Base-by-base conservation (phyloP, 2,888 invertebrate genomes). In the Netelia melanura region DNA sequence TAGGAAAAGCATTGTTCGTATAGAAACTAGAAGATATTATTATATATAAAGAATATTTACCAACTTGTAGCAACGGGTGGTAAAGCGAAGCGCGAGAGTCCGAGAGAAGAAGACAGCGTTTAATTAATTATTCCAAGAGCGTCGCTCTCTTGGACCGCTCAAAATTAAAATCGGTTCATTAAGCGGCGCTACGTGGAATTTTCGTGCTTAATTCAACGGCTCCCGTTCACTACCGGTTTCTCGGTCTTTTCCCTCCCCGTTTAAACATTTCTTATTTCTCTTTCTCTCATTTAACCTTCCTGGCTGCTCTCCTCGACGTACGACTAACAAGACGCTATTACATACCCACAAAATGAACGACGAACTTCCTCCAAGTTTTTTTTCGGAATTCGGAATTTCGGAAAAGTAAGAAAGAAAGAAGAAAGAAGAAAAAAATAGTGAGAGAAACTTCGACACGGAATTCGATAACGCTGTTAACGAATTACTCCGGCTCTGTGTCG, bases 111-210 rank as follows among this genome's bases (percentile, higher is more conserved):
- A 56, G 61, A 30, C 44, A 52, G 67, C 74, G 79, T 87, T 87
- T 86, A 85, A 91, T 91, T 90, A 90, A 90, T 89, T 90, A 90
- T 91, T 91, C 90, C 83, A 65, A 77, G 79, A 86, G 87, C 88
- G 88, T 89, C 86, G 86, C 70, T 75, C 74, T 81, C 67, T 78
- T 84, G 75, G 68, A 72, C 78, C 75, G 80, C 64, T 87, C 77
- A 87, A 91, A 90, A 90, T 90, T 89, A 89, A 91, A 91, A 90
- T 90, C 89, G 87, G 89, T 90, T 91, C 90, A 89, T 91, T 90
- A 90, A 89, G 84, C 87, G 85, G 85, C 86, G 86, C 87, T 88
- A 88, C 89, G 88, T 89, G 89, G 86, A 88, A 90, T 88, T 88
- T 88, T 87, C 86, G 78, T 67, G 44, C 75, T 80, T 71, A 58